These are phyloP conservation scores for Bedellia somnulentella DNA, from an alignment of 2,888 invertebrate species.

Conservation along the genomic window DNA sequence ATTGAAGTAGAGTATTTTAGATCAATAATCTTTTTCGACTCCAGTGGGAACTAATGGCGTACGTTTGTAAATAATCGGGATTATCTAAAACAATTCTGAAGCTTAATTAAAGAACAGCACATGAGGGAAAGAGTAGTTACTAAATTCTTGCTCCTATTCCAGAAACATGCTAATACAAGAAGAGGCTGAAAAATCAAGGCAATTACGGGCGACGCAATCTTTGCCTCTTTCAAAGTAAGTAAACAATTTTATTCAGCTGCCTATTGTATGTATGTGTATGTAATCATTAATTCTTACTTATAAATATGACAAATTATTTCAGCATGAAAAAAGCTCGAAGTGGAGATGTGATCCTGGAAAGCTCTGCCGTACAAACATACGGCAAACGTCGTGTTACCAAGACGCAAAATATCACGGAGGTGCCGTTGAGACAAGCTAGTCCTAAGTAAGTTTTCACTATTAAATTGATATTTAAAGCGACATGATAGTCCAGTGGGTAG, in stretches of 20 bases:
- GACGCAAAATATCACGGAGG: constrained; percentile 28
- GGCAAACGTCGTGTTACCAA: constrained; percentile 32
- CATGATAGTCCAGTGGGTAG: too few relatives aligned
- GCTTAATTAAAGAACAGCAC: too few relatives aligned
- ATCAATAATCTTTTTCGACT: too few relatives aligned
- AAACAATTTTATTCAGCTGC: background rate
- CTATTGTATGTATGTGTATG: background rate
- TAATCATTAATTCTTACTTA: constrained; percentile 3
- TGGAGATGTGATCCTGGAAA: constrained; percentile 22
- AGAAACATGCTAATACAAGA: constrained; percentile 31
- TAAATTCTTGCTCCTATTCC: too few relatives aligned
- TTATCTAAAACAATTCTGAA: too few relatives aligned
- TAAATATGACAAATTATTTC: constrained; percentile 8
- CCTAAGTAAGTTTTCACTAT: constrained; percentile 15
- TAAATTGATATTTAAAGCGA: too few relatives aligned
- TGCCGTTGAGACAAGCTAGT: constrained; percentile 19
- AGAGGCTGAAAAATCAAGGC: constrained; percentile 41
- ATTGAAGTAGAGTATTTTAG: too few relatives aligned
- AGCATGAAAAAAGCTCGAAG: constrained; percentile 29
- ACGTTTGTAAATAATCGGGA: too few relatives aligned
- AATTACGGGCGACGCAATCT: constrained; percentile 45
- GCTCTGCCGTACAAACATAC: constrained; percentile 23
- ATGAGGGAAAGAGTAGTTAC: too few relatives aligned
- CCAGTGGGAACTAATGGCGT: too few relatives aligned
- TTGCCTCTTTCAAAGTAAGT: constrained; percentile 33